Evolutionary conservation across 2,113 vertebrate species (phyloP), one percentile per base, ranked within the genome.

Genomic region (Gnathonemus longibarbis): DNA sequence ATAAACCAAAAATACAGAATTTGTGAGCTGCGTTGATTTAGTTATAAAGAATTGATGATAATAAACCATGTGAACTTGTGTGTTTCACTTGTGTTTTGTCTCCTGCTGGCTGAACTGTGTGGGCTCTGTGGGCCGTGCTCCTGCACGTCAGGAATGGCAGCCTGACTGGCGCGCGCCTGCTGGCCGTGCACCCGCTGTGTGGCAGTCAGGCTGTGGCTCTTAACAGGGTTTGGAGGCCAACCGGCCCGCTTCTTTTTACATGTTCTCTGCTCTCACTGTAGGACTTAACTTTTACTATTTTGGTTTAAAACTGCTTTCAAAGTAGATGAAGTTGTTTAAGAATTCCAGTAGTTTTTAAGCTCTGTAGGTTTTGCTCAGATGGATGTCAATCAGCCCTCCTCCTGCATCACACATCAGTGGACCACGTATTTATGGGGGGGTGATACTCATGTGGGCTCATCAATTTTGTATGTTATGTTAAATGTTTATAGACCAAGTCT

Each of bases 81-180:
- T 39, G 10, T 48, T 70, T 74, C 21, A 70, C 84, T 52, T 46
- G 56, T 87, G 58, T 87, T 45, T 74, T 84, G 35, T 62, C 24
- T 58, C 80, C 89, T 89, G 77, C 89, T 89, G 89, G 53, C 80
- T 58, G 89, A 39, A 56, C 66, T 84, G 89, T 66, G 48, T n/a
- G 50, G 35, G 35, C 89, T 8, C 21, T 56, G 66, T 39, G 21
- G 35, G 13, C 2, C 77, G 27, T 35, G 52, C 48, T 9, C 15
- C 5, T 39, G 21, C 42, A 11, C 8, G 48, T 19, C 8, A 13
- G 27, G 13, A 53, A 15, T 19, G 77, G 53, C 58, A 45, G 89
- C 24, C 89, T 89, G 89, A 39, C 89, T 89, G 89, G 35, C 56
- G 52, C 39, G 39, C 39, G 2, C 39, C 21, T 2, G 1, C 19